Conservation (phyloP, 2,888 invertebrate genomes). For the Zelleria hepariella region DNA sequence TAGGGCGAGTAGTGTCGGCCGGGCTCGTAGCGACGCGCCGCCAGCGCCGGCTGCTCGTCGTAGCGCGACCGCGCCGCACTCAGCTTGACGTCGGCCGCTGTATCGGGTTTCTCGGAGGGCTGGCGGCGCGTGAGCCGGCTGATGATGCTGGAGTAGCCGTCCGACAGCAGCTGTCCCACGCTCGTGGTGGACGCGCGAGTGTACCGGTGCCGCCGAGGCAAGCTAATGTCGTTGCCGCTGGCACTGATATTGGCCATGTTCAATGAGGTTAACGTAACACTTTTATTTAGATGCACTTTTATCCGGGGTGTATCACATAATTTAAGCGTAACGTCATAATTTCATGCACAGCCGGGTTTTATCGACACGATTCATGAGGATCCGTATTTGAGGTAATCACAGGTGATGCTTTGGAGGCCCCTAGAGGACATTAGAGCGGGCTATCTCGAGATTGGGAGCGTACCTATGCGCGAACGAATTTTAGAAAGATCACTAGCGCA, state of each 20-base stretch:
- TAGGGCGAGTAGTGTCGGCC: slow-evolving; percentile 57
- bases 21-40: slow-evolving; percentile 58
- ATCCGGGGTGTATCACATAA: slow-evolving; percentile 52
- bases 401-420: slow-evolving; percentile 27
- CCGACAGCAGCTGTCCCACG: slow-evolving; percentile 87
- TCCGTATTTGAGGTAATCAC: slow-evolving; percentile 19
- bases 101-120: slow-evolving; percentile 78
- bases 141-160: slow-evolving; percentile 88
- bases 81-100: slow-evolving; percentile 44
- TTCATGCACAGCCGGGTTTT: slow-evolving; percentile 23
- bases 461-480: slow-evolving; percentile 60
- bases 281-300: slow-evolving; percentile 22
- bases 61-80: slow-evolving; percentile 44
- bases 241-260: slow-evolving; percentile 52
- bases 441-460: slow-evolving; percentile 59
- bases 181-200: slow-evolving; percentile 83
- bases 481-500: slow-evolving; percentile 68
- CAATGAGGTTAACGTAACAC: slow-evolving; percentile 17
- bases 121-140: slow-evolving; percentile 85
- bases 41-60: slow-evolving; percentile 47
- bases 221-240: slow-evolving; percentile 50
- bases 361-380: slow-evolving; percentile 8
- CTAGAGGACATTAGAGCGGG: slow-evolving; percentile 47
- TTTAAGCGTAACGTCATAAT: slow-evolving; percentile 47
- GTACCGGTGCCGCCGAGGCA: slow-evolving; percentile 78